A percentile compares a stretch with the other conserved stretches of the same genome.
These are phyloP conservation scores for Lysandra coridon DNA, from an alignment of 2,888 invertebrate genomes.

Conservation along the genomic window DNA sequence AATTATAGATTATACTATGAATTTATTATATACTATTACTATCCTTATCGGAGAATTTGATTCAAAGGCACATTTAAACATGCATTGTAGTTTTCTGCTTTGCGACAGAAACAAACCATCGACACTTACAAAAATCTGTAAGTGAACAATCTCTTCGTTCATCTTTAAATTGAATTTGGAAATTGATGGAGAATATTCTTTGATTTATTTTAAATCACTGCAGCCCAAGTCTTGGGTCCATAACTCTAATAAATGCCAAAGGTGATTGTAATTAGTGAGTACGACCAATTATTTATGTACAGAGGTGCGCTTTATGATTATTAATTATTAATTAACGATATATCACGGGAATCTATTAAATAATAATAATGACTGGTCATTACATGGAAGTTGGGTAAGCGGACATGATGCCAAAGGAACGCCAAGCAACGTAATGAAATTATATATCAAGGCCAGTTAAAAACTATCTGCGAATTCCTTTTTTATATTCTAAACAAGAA, in stretches of 20 bases:
- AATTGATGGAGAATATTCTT: not conserved
- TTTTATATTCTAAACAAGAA: too few relatives aligned
- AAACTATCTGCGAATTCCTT: too few relatives aligned
- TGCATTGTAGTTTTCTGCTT: too few relatives aligned
- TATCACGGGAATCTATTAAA: not conserved
- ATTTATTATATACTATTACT: too few relatives aligned
- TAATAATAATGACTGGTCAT: not conserved
- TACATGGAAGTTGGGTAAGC: not conserved
- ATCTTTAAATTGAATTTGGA: not conserved
- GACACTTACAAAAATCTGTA: too few relatives aligned
- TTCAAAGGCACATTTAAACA: too few relatives aligned
- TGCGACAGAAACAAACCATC: too few relatives aligned
- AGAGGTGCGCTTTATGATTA: not conserved
- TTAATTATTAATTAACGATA: constrained; percentile 15
- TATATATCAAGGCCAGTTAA: too few relatives aligned
- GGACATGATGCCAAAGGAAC: too few relatives aligned
- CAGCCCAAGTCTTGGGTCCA: not conserved
- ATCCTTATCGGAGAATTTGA: too few relatives aligned
- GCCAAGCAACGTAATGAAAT: too few relatives aligned
- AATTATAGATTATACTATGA: too few relatives aligned
- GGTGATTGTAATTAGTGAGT: constrained; percentile 31
- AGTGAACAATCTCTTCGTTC: not conserved
- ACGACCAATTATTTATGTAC: constrained; percentile 14
- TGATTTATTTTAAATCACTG: not conserved
- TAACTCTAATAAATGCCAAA: constrained; percentile 26